These are phyloP conservation scores for Ovis aries DNA, from an alignment of 2,113 vertebrate genomes.

Conservation along the genomic window DNA sequence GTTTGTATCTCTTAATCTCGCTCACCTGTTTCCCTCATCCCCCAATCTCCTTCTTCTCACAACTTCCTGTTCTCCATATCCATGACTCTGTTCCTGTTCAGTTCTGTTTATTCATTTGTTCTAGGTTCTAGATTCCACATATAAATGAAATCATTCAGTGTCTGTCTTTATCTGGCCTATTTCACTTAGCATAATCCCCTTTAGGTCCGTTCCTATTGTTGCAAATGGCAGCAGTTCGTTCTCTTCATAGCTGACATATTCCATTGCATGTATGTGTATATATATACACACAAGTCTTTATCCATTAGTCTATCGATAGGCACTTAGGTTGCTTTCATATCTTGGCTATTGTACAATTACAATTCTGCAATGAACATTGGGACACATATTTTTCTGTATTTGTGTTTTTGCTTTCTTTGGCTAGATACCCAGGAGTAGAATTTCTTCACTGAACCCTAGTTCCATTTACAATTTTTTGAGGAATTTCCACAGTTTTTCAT, in stretches of 20 bases:
- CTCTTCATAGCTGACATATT: not conserved
- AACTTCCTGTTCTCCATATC: not conserved
- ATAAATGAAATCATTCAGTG: not conserved
- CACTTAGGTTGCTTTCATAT: not conserved
- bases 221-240: not conserved
- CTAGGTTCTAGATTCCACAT: not conserved
- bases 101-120: not conserved
- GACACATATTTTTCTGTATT: not conserved
- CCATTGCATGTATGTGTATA: fast-evolving
- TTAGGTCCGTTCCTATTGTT: not conserved
- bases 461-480: not conserved
- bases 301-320: not conserved
- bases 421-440: not conserved
- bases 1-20: not conserved
- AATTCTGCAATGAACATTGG: not conserved
- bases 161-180: not conserved
- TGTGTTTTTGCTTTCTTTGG: not conserved
- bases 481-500: not conserved
- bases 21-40: not conserved
- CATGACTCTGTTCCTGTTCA: not conserved
- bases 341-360: not conserved
- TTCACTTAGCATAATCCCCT: not conserved
- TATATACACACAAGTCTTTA: not conserved
- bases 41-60: not conserved
- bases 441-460: not conserved